Conservation (phyloP, 2,888 invertebrate genomes). For the Clivina fossor region DNA sequence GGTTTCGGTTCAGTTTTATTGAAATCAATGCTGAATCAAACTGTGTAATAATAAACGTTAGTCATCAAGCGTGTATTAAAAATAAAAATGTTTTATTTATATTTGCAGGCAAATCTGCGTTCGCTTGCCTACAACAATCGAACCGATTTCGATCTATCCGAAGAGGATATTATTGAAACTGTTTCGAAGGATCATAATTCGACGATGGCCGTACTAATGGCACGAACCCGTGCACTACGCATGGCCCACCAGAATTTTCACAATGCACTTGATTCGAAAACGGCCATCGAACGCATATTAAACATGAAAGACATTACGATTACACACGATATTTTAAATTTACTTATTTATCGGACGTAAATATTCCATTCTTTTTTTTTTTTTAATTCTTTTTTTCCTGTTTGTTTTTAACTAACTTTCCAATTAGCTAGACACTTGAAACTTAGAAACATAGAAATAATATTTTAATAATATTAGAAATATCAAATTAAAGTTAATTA, state of each 20-base stretch:
- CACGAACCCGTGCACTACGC: conserved; percentile 73
- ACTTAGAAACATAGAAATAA: no score
- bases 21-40: no score
- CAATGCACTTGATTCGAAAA: conserved; percentile 67
- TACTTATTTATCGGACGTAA: conserved; percentile 89
- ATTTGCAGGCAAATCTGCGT: conserved; percentile 54
- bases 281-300: conserved; percentile 85
- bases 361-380: conserved; percentile 54
- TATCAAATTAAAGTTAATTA: no score
- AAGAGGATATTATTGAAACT: conserved; percentile 75
- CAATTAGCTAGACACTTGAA: no score
- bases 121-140: conserved; percentile 55
- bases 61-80: no score
- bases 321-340: conserved; percentile 84
- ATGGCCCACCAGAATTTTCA: conserved; percentile 69
- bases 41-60: no score
- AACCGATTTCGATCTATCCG: conserved; percentile 67
- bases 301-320: conserved; percentile 84
- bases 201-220: conserved; percentile 76
- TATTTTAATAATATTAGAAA: no score
- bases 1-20: no score
- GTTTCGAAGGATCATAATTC: conserved; percentile 79
- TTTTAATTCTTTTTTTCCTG: no score
- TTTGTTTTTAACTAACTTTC: no score
- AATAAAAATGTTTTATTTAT: no score